A percentile compares a stretch with the other conserved stretches of the same genome.
Conservation (phyloP, 2,113 vertebrate genomes). For the Calonectris borealis region DNA sequence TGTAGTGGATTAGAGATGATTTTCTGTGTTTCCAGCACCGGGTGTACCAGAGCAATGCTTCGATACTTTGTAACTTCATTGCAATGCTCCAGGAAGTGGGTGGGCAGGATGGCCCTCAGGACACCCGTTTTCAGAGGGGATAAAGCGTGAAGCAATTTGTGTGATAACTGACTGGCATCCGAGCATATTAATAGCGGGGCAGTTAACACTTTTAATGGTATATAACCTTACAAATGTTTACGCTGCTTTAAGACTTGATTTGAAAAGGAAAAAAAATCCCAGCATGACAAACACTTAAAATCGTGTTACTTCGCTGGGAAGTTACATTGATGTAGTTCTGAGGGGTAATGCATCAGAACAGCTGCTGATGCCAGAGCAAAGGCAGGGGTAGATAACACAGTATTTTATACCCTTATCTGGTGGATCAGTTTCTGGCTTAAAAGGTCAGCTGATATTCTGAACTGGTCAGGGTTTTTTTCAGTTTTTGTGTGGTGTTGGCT, state of each 20-base stretch:
- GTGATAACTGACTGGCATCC: neutral
- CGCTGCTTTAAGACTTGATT: neutral
- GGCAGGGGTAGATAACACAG: neutral
- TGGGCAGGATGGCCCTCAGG: rapidly evolving
- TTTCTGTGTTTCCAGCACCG: neutral
- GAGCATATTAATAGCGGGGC: neutral
- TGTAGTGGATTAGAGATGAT: neutral
- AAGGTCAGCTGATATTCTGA: neutral
- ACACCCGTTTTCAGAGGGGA: neutral
- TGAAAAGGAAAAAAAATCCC: neutral
- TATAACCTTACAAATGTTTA: neutral
- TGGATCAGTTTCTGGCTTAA: neutral
- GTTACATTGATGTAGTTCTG: rapidly evolving
- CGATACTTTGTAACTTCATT: neutral
- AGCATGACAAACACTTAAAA: neutral
- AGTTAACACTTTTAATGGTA: neutral
- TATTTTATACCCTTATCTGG: neutral
- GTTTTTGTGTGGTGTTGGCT: neutral
- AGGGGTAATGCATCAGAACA: neutral
- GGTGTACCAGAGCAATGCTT: neutral
- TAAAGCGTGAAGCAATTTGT: neutral
- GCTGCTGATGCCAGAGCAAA: neutral
- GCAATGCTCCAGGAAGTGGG: neutral
- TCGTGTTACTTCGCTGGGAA: neutral
- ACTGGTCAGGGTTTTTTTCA: neutral